These are phyloP conservation scores for Siniperca knerii DNA, from an alignment of 2,113 vertebrate genomes.

Conservation along the genomic window DNA sequence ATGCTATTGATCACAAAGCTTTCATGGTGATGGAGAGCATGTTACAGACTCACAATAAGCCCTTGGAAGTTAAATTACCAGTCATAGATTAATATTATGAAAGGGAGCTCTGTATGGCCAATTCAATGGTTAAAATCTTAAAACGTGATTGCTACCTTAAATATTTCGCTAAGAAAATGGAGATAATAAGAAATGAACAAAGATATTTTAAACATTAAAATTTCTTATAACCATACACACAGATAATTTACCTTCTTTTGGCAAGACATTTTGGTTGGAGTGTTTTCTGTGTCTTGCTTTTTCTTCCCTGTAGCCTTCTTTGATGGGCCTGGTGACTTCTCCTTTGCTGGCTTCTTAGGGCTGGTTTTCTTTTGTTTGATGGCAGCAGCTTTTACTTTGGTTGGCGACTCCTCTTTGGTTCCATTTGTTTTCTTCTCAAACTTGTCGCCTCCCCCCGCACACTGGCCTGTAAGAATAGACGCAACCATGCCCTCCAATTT, in stretches of 20 bases:
- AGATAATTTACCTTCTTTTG: slow-evolving; percentile 80
- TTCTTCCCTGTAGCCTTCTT: slow-evolving; percentile 75
- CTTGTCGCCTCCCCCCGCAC: slow-evolving; percentile 50
- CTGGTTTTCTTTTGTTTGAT: slow-evolving; percentile 79
- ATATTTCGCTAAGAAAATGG: not conserved
- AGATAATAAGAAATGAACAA: not conserved
- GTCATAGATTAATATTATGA: slow-evolving; percentile 21
- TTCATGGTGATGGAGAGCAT: slow-evolving; percentile 36
- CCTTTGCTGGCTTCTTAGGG: slow-evolving; percentile 75
- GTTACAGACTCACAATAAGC: slow-evolving; percentile 31
- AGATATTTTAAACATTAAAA: not conserved
- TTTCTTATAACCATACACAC: not conserved
- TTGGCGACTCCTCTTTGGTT: slow-evolving; percentile 81
- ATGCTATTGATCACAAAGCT: slow-evolving; percentile 64
- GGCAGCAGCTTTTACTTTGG: slow-evolving; percentile 74
- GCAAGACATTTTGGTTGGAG: slow-evolving; percentile 55
- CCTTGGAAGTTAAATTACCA: slow-evolving; percentile 27
- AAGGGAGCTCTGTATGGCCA: not conserved
- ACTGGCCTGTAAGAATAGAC: slow-evolving; percentile 75
- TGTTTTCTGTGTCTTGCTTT: slow-evolving; percentile 66
- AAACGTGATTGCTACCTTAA: slow-evolving; percentile 4
- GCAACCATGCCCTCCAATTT: slow-evolving; percentile 78
- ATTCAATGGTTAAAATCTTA: not conserved
- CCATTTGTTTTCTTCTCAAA: slow-evolving; percentile 78
- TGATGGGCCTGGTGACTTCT: slow-evolving; percentile 58